These are phyloP conservation scores for Drosophila lacertosa DNA, from an alignment of 1,140 invertebrate species.

Conservation along the genomic window DNA sequence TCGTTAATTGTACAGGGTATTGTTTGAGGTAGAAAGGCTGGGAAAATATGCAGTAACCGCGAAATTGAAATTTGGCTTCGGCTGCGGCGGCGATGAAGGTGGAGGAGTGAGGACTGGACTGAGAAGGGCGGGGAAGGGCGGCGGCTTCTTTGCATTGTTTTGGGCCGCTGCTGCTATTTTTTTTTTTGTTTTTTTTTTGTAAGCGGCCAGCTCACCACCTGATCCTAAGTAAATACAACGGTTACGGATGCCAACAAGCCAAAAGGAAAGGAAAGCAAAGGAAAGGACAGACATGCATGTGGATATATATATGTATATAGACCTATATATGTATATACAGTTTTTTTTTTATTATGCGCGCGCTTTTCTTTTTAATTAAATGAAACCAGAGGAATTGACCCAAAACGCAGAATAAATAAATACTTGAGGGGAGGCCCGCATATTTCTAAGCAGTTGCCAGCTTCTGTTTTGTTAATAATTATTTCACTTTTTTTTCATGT, in stretches of 20 bases:
- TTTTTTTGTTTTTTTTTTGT: constrained; percentile 17
- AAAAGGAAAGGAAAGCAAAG: constrained; percentile 59
- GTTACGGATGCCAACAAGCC: constrained; percentile 31
- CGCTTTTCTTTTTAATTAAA: constrained; percentile 84
- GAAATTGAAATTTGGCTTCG: constrained; percentile 78
- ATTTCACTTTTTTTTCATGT: constrained; percentile 70
- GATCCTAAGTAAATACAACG: constrained; percentile 83
- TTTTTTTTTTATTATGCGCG: constrained; percentile 61
- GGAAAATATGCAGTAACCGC: constrained; percentile 81
- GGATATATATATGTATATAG: constrained; percentile 41
- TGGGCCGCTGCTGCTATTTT: constrained; percentile 37
- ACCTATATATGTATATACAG: too few species aligned
- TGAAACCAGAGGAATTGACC: constrained; percentile 84
- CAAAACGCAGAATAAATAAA: constrained; percentile 81
- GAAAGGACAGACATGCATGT: constrained; percentile 67
- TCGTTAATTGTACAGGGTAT: constrained; percentile 19
- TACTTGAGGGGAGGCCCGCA: constrained; percentile 39
- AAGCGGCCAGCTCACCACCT: constrained; percentile 72
- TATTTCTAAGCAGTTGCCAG: constrained; percentile 47
- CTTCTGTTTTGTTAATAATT: constrained; percentile 77
- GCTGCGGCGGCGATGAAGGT: constrained; percentile 19
- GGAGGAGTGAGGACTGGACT: too few species aligned
- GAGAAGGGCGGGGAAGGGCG: too few species aligned
- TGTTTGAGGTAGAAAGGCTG: constrained; percentile 50
- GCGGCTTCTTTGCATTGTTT: constrained; percentile 73